phyloP scores from a whole-genome alignment of 1,140 invertebrate genomes.

The Ceratosolen solmsi region DNA sequence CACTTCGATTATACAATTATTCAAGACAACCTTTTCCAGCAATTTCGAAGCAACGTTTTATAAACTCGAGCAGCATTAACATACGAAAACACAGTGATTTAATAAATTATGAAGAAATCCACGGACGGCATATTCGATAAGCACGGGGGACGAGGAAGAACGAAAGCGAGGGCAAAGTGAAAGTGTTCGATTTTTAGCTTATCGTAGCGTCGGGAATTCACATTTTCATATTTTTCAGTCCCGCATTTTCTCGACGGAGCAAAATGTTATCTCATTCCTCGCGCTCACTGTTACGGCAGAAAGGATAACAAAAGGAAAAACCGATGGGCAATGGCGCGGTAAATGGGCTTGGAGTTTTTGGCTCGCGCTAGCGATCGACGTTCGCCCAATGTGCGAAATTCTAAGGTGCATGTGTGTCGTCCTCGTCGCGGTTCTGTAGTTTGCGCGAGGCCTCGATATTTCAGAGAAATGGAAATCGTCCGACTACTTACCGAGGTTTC shows the following conservation, averaged over 20 bases:
- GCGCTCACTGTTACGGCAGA: not conserved
- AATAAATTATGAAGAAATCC: slow-evolving; percentile 1
- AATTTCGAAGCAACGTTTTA: not conserved
- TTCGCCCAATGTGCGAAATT: not conserved
- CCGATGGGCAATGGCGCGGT: not conserved
- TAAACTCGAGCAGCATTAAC: not conserved
- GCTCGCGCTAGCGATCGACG: not conserved
- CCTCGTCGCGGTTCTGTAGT: not conserved
- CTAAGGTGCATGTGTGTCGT: not conserved
- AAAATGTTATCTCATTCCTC: slow-evolving; percentile 22
- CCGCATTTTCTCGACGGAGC: not conserved
- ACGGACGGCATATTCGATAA: not conserved
- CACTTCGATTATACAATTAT: not conserved
- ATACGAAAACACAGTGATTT: not conserved
- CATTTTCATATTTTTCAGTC: slow-evolving; percentile 40
- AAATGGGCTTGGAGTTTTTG: slow-evolving; percentile 18
- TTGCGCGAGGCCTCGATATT: slow-evolving; percentile 13
- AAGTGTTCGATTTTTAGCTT: slow-evolving; percentile 18
- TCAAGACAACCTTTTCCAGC: not conserved
- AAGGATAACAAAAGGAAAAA: slow-evolving; percentile 18
- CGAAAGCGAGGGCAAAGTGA: not conserved
- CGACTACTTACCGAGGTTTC: not conserved
- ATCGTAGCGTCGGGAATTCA: not conserved
- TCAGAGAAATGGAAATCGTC: slow-evolving; percentile 26
- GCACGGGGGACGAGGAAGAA: not conserved